Percentiles rank a stretch among this genome's conserved stretches.
Evolutionary conservation across 2,797 vertebrate species (phyloP).

Genomic region (Gymnothorax javanicus): DNA sequence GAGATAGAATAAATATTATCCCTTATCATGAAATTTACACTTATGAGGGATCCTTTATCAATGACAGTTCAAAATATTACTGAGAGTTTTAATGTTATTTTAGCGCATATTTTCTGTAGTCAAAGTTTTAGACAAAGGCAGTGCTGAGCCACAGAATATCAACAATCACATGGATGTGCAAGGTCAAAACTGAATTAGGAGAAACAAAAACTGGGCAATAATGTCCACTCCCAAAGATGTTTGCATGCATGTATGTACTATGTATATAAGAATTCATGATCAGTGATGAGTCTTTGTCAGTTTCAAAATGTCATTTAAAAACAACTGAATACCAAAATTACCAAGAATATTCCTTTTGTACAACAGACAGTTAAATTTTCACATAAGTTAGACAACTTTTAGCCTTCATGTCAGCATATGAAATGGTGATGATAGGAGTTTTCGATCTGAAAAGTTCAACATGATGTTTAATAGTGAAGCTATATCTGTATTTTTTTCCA

Average conservation of each 20-base stretch:
- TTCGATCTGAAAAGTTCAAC: not conserved
- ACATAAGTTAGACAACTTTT: slow-evolving; percentile 6
- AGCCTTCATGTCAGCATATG: not conserved
- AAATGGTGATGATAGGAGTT: not conserved
- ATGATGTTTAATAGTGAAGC: not conserved
- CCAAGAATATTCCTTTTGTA: slow-evolving; percentile 13
- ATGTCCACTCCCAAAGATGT: too few relatives aligned
- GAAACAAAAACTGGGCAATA: not conserved
- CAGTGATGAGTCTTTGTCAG: not conserved
- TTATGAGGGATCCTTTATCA: not conserved
- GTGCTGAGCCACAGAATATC: not conserved
- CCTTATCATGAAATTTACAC: not conserved
- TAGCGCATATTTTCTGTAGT: not conserved
- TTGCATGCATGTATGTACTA: not conserved
- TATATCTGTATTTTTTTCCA: not conserved
- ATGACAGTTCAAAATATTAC: not conserved
- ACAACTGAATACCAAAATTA: slow-evolving; percentile 1
- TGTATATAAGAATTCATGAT: not conserved
- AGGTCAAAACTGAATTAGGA: slow-evolving; percentile 5
- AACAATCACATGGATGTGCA: not conserved
- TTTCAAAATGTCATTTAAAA: slow-evolving; percentile 15
- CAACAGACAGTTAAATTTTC: slow-evolving; percentile 11
- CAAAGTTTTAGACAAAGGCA: not conserved
- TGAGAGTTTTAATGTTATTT: not conserved
- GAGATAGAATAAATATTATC: not conserved